Evolutionary conservation across 2,888 invertebrate species (phyloP).

Genomic region (Acanthacorydalis orientalis): DNA sequence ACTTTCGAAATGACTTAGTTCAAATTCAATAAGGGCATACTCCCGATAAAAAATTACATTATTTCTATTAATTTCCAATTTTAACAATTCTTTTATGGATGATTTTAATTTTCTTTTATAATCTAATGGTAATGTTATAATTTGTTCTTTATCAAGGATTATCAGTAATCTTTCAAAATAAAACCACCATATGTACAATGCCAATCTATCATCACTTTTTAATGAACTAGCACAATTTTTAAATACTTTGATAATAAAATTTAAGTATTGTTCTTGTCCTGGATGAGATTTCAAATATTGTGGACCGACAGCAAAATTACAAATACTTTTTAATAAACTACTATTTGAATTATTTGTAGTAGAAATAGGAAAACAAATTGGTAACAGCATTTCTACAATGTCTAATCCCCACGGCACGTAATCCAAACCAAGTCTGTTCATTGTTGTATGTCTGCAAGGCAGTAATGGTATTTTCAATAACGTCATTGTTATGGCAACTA

Average conservation of each 20-base stretch:
- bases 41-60: constrained; percentile 41
- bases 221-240: constrained; percentile 32
- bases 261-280: constrained; percentile 40
- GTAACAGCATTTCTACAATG: constrained; percentile 31
- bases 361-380: constrained; percentile 22
- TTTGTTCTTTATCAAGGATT: constrained; percentile 26
- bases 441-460: constrained; percentile 27
- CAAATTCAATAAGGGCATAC: constrained; percentile 41
- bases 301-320: constrained; percentile 35
- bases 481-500: constrained; percentile 39
- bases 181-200: constrained; percentile 44
- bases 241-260: constrained; percentile 34
- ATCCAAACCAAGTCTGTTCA: constrained; percentile 25
- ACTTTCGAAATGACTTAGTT: constrained; percentile 28
- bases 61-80: constrained; percentile 33
- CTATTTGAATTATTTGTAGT: constrained; percentile 18
- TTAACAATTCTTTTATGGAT: constrained; percentile 36
- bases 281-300: constrained; percentile 38
- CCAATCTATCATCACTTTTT: constrained; percentile 28
- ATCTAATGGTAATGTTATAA: constrained; percentile 24
- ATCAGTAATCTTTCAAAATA: constrained; percentile 39
- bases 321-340: constrained; percentile 24
- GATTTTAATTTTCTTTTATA: constrained; percentile 31
- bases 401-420: constrained; percentile 30
- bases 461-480: constrained; percentile 41